phyloP scores from a whole-genome alignment of 35 echinoderm and acorn worm genomes.

The Ptychodera flava region DNA sequence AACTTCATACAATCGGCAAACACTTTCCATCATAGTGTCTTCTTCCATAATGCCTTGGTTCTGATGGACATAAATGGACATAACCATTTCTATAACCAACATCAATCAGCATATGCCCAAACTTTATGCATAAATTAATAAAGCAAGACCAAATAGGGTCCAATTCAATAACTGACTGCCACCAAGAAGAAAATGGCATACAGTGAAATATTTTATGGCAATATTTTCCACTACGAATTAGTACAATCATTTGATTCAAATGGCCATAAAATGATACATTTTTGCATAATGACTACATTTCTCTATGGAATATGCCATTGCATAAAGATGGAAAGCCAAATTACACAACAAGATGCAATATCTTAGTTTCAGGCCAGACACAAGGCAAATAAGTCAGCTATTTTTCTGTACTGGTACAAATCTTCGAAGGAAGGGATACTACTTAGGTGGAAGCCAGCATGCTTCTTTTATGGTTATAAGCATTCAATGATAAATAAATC shows the following conservation, averaged over 20 bases:
- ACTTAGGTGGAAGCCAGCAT: too few relatives aligned
- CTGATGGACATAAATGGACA: conserved; percentile 19
- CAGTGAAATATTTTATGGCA: neutral
- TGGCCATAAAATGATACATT: too few relatives aligned
- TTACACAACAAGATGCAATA: too few relatives aligned
- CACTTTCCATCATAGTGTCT: conserved; percentile 59
- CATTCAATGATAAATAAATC: too few relatives aligned
- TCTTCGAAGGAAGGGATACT: too few relatives aligned
- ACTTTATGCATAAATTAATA: neutral
- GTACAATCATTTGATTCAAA: neutral
- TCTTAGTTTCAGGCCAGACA: too few relatives aligned
- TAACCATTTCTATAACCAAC: neutral
- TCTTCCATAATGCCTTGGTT: conserved; percentile 73
- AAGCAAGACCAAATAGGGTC: neutral
- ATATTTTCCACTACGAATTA: neutral
- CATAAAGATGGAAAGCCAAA: too few relatives aligned
- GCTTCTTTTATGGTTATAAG: too few relatives aligned
- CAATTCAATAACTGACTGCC: neutral
- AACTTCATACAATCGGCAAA: conserved; percentile 87
- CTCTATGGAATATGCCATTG: too few relatives aligned
- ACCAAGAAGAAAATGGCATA: neutral
- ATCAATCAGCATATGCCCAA: neutral
- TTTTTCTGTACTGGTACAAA: too few relatives aligned
- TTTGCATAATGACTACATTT: too few relatives aligned
- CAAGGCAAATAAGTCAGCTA: too few relatives aligned